phyloP scores from a whole-genome alignment of 2,113 vertebrate species.

The Trichomycterus rosablanca region DNA sequence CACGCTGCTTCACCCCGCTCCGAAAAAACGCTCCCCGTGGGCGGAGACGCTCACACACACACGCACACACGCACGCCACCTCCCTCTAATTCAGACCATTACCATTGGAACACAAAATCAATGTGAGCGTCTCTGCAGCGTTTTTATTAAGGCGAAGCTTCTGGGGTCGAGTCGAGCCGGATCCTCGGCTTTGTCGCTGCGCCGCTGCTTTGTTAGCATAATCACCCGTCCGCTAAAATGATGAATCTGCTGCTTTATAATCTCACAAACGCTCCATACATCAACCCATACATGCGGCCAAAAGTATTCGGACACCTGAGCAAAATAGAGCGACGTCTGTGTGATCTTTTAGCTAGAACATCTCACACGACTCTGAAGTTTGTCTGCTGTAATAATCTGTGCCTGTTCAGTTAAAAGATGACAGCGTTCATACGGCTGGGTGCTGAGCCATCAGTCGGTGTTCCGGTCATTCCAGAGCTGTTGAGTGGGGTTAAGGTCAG shows the following conservation, averaged over 20 bases:
- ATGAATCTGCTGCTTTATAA: conserved; percentile 10
- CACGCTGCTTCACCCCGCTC: conserved; percentile 39
- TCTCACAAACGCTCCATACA: conserved; percentile 10
- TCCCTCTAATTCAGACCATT: conserved; percentile 26
- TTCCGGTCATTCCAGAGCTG: no score
- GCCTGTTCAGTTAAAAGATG: no score
- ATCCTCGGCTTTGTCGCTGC: neutral
- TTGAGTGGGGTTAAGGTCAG: no score
- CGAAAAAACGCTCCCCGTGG: conserved; percentile 40
- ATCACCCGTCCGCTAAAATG: conserved; percentile 14
- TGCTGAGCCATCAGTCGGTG: no score
- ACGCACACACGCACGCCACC: conserved; percentile 2
- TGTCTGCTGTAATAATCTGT: no score
- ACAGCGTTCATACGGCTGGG: no score
- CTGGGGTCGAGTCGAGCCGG: neutral
- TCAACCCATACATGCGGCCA: neutral
- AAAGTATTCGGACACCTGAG: no score
- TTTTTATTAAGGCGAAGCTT: conserved; percentile 8
- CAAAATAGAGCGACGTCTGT: no score
- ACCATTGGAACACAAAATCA: conserved; percentile 41
- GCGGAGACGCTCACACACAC: conserved; percentile 11
- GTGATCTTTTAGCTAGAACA: neutral
- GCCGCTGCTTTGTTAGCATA: conserved; percentile 5
- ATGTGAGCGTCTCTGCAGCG: conserved; percentile 29
- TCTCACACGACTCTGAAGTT: no score